These are phyloP conservation scores for Drosophila multiciliata DNA, from an alignment of 2,888 invertebrate species.

Conservation along the genomic window DNA sequence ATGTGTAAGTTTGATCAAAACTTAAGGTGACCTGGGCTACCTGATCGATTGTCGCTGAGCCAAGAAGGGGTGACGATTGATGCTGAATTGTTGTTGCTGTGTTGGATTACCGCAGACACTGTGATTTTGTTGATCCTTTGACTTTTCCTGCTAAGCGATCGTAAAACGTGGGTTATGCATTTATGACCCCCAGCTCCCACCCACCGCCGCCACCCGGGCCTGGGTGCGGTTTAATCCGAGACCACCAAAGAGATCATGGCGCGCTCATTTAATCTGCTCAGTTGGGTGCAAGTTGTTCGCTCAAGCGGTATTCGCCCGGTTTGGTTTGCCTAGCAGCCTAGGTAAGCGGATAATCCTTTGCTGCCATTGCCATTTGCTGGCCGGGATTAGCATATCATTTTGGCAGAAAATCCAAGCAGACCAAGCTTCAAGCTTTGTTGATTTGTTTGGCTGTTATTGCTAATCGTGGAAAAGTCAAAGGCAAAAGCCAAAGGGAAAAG, in stretches of 20 bases:
- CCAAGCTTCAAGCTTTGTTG: constrained; percentile 54
- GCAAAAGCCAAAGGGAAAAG: constrained; percentile 29
- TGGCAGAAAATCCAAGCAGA: constrained; percentile 38
- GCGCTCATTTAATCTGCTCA: constrained; percentile 56
- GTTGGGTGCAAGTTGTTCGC: constrained; percentile 48
- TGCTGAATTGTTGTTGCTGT: constrained; percentile 43
- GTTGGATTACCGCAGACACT: constrained; percentile 70
- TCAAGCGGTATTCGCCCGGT: neutral
- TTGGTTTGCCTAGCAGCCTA: constrained; percentile 7
- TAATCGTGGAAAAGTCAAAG: constrained; percentile 70
- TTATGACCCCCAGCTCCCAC: constrained; percentile 63
- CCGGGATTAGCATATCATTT: constrained; percentile 54
- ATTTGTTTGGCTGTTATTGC: constrained; percentile 47
- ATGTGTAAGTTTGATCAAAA: constrained; percentile 29
- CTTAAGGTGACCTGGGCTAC: constrained; percentile 10
- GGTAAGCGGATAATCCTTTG: constrained; percentile 45
- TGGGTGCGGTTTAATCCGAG: constrained; percentile 79
- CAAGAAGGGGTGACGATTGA: constrained; percentile 47
- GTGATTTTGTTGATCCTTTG: constrained; percentile 81
- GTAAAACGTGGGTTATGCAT: constrained; percentile 77
- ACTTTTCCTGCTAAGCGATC: constrained; percentile 83
- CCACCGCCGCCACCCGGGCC: constrained; percentile 32
- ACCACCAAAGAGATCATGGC: constrained; percentile 64
- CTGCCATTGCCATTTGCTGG: neutral
- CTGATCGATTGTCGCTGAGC: constrained; percentile 13